A percentile compares a stretch with the other conserved stretches of the same genome.
These are phyloP conservation scores for Solea senegalensis DNA, from an alignment of 2,113 vertebrate species.

Conservation along the genomic window DNA sequence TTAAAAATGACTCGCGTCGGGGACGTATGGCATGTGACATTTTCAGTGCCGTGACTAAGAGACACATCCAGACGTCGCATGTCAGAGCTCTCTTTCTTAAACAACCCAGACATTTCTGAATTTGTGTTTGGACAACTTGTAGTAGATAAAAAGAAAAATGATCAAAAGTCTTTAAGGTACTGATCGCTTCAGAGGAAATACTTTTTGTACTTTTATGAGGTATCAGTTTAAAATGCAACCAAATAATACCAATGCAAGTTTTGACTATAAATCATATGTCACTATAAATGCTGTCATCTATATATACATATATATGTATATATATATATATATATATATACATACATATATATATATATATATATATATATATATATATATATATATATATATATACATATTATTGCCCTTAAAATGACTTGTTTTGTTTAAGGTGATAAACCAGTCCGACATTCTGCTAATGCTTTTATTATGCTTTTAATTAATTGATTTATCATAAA, in stretches of 20 bases:
- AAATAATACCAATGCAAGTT: neutral
- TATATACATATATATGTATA: no score
- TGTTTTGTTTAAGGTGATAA: no score
- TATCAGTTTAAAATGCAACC: conserved; percentile 18
- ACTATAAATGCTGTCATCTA: no score
- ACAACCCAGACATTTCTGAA: conserved; percentile 35
- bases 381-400: no score
- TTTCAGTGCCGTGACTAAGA: conserved; percentile 69
- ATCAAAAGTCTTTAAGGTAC: conserved; percentile 44
- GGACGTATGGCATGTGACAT: conserved; percentile 66
- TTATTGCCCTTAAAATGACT: no score
- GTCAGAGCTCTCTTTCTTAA: conserved; percentile 64
- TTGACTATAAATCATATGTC: no score
- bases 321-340: no score
- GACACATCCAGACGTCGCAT: conserved; percentile 55
- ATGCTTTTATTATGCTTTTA: no score
- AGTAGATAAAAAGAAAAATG: conserved; percentile 55
- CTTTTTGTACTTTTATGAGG: neutral
- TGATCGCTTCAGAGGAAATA: conserved; percentile 17
- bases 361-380: no score
- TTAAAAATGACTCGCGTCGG: conserved; percentile 75
- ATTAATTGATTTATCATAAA: no score
- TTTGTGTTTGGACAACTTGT: conserved; percentile 37
- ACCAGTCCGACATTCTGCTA: no score
- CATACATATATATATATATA: no score